Conservation (phyloP, 2,113 vertebrate genomes). For the Cichladusa arquata region DNA sequence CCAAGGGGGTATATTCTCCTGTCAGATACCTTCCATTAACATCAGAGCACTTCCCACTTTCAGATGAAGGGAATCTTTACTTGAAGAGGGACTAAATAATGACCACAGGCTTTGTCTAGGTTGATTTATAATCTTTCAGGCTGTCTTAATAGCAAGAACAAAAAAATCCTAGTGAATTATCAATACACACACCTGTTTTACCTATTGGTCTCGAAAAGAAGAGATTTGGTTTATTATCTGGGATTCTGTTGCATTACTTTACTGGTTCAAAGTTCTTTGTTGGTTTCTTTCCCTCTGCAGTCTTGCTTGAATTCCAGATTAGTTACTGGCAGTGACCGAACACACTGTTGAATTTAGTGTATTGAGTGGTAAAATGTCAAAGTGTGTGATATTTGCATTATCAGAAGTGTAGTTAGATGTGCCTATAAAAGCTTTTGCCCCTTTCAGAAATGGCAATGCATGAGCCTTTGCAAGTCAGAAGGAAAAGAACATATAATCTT, state of each 20-base stretch:
- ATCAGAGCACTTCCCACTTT: not conserved
- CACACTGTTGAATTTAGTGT: not conserved
- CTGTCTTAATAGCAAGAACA: not conserved
- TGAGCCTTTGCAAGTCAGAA: not conserved
- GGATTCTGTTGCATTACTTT: not conserved
- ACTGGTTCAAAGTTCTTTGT: not conserved
- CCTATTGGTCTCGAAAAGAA: not conserved
- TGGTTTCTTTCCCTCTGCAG: not conserved
- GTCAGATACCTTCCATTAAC: not conserved
- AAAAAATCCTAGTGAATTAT: not conserved
- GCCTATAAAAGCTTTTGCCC: not conserved
- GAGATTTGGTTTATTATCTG: not conserved
- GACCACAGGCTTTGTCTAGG: not conserved
- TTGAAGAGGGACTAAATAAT: not conserved
- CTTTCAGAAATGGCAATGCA: not conserved
- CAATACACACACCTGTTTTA: not conserved
- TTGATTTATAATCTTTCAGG: not conserved
- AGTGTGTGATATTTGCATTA: not conserved
- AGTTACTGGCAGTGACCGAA: not conserved
- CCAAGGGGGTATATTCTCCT: not conserved
- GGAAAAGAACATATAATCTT: not conserved
- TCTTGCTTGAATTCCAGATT: not conserved
- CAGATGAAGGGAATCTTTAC: not conserved
- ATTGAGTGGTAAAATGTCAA: not conserved
- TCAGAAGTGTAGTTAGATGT: not conserved